Evolutionary conservation across 2,797 vertebrate species (phyloP).

Genomic region (Yasuhikotakia modesta): DNA sequence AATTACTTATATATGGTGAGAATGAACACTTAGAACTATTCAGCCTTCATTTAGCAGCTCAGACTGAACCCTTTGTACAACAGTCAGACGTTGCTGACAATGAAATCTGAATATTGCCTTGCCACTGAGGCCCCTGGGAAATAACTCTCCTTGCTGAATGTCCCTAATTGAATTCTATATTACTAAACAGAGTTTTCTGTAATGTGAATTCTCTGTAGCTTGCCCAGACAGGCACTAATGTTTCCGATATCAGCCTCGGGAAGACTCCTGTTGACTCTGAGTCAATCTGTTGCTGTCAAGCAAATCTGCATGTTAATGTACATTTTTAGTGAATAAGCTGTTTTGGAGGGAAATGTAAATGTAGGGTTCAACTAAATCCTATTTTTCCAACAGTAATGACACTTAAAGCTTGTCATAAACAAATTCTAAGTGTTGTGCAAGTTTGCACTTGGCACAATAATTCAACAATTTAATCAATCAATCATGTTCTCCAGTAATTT

Average conservation of each 20-base stretch:
- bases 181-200: too few relatives aligned
- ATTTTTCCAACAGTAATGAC: not conserved
- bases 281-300: constrained; percentile 87
- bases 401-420: not conserved
- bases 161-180: constrained; percentile 76
- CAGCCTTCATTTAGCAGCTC: not conserved
- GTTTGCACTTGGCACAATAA: not conserved
- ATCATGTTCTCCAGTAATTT: not conserved
- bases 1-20: not conserved
- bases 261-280: constrained; percentile 79
- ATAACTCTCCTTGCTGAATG: constrained; percentile 80
- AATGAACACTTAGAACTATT: not conserved
- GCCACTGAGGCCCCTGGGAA: constrained; percentile 77
- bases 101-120: constrained; percentile 84
- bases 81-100: constrained; percentile 64
- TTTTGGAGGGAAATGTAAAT: not conserved
- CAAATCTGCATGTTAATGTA: constrained; percentile 65
- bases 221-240: constrained; percentile 81
- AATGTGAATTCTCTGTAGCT: constrained; percentile 88
- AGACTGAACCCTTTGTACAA: constrained; percentile 6
- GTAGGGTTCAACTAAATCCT: not conserved
- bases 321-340: constrained; percentile 76
- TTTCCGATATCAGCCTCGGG: constrained; percentile 82
- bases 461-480: not conserved
- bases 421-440: not conserved